phyloP scores from a whole-genome alignment of 1,140 invertebrate genomes.

The Artemia franciscana region DNA sequence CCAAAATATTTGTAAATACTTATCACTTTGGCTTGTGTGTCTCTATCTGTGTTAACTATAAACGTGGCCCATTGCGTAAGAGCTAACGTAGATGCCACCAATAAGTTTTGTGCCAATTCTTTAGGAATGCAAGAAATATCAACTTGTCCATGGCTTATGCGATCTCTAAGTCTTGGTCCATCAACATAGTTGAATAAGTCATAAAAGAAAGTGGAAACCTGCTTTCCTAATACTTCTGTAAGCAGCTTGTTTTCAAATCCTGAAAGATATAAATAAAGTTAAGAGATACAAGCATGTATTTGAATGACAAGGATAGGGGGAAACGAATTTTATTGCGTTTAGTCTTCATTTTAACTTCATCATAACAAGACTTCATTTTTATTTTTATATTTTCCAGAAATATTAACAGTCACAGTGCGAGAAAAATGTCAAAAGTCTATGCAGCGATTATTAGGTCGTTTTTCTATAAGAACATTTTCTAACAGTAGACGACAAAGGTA shows the following conservation, averaged over 20 bases:
- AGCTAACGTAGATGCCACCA: background rate
- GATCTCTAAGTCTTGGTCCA: constrained; percentile 19
- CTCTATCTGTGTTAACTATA: background rate
- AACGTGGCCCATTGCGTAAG: background rate
- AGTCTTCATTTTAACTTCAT: too few species aligned
- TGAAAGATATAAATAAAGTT: background rate
- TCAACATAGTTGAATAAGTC: constrained; percentile 18
- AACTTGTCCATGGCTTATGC: constrained; percentile 18
- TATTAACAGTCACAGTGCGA: too few species aligned
- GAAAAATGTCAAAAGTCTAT: too few species aligned
- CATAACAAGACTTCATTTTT: too few species aligned
- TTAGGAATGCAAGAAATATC: background rate
- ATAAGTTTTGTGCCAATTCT: background rate
- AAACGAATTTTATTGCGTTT: too few species aligned
- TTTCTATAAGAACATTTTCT: too few species aligned
- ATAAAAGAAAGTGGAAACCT: background rate
- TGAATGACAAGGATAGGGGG: too few species aligned
- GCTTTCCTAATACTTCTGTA: background rate
- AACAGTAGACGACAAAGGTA: too few species aligned
- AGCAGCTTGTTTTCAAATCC: background rate
- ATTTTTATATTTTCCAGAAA: too few species aligned
- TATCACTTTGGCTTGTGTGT: background rate
- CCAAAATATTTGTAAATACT: background rate
- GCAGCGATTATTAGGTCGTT: too few species aligned
- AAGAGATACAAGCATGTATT: too few species aligned